phyloP scores from a whole-genome alignment of 2,113 vertebrate genomes.

The Rissa tridactyla region DNA sequence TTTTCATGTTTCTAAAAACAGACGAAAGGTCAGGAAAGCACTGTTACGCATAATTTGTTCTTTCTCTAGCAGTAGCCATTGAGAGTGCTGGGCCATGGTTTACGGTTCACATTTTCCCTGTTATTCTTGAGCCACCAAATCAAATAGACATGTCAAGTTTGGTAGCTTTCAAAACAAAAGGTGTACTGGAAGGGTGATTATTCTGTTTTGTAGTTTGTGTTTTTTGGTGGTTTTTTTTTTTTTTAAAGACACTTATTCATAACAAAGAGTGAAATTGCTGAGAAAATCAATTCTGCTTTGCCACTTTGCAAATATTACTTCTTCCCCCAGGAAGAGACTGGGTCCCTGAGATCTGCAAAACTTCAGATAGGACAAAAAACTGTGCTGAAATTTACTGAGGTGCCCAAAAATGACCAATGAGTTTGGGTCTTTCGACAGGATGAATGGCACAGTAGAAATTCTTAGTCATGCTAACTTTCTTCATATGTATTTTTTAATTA shows the following conservation, averaged over 20 bases:
- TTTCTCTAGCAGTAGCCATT: not conserved
- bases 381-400: not conserved
- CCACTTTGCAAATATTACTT: not conserved
- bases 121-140: not conserved
- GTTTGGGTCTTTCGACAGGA: not conserved
- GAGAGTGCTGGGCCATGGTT: not conserved
- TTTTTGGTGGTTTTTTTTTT: not conserved
- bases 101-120: not conserved
- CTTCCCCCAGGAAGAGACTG: not conserved
- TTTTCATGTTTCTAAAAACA: constrained; percentile 3
- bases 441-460: not conserved
- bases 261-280: not conserved
- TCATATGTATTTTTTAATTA: not conserved
- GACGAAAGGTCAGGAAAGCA: not conserved
- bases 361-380: not conserved
- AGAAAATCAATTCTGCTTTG: not conserved
- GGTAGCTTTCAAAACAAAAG: not conserved
- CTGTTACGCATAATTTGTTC: not conserved
- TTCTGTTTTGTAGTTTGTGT: not conserved
- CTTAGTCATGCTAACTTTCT: not conserved
- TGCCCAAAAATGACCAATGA: not conserved
- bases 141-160: not conserved
- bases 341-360: not conserved
- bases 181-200: not conserved
- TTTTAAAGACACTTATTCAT: not conserved